phyloP scores from a whole-genome alignment of 2,888 invertebrate genomes.

The Mamestra brassicae region DNA sequence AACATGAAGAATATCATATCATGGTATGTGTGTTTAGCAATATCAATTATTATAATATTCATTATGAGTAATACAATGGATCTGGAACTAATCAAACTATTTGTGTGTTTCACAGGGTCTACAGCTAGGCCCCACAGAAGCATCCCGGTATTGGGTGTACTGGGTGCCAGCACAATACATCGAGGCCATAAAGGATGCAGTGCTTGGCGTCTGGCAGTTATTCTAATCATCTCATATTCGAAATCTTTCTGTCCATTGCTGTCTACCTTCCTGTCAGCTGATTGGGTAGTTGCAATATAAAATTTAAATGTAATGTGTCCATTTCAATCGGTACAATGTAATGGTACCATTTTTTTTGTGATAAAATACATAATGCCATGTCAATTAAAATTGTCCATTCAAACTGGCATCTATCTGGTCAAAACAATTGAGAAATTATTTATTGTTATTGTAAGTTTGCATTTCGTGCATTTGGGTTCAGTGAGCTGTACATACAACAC shows the following conservation, averaged over 20 bases:
- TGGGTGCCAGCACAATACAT: constrained; percentile 98
- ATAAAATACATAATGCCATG: constrained; percentile 86
- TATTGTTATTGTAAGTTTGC: constrained; percentile 87
- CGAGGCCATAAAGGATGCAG: constrained; percentile 97
- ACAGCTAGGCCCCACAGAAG: constrained; percentile 97
- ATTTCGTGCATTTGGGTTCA: constrained; percentile 85
- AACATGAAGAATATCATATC: constrained; percentile 97
- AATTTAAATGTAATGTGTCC: constrained; percentile 77
- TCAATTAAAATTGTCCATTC: constrained; percentile 90
- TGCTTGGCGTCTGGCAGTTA: constrained; percentile 96
- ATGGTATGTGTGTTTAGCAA: constrained; percentile 92
- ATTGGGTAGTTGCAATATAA: constrained; percentile 88
- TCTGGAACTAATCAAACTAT: not conserved
- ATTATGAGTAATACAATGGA: not conserved
- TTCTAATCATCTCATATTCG: constrained; percentile 87
- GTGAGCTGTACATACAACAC: constrained; percentile 78
- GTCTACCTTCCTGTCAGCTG: constrained; percentile 79
- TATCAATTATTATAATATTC: not conserved
- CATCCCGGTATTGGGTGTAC: constrained; percentile 97
- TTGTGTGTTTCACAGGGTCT: constrained; percentile 92
- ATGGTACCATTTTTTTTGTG: constrained; percentile 86
- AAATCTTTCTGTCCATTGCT: constrained; percentile 72
- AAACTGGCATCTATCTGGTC: constrained; percentile 88
- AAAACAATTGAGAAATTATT: constrained; percentile 85
- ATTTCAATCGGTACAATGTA: constrained; percentile 80